Base-by-base conservation (phyloP, 2,113 vertebrate species). In the Amblyornis subalaris region DNA sequence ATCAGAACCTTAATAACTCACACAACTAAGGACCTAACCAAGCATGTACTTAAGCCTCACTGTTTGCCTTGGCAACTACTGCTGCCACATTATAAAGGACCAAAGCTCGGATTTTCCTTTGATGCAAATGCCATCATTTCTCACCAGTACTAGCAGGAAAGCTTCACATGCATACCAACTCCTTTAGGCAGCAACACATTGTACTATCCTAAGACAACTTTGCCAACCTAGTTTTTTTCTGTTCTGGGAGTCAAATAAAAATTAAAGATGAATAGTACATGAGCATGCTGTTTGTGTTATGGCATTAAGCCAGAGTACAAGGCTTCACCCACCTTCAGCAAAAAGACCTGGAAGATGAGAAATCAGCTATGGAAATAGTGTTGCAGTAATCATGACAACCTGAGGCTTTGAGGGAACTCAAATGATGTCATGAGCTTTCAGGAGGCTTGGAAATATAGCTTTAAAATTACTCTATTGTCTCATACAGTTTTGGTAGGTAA, bases 41-140 rank as follows among this genome's bases (percentile, higher is more conserved):
- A 73, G 67, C 64, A 80, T 24, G 36, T 40, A 76, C 48, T 45
- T 83, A 47, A 57, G 64, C 76, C 54, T 85, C 48, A 28, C 38
- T 75, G 40, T 89, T 91, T 82, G 81, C 88, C 88, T 95, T 91
- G 85, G 85, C 78, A 94, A 67, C 28, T 61, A 53, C 35, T 69
- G 61, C 60, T 64, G 73, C 66, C 48, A 15, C 35, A 20, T 44
- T 51, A 74, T 15, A 78, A 73, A 89, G n/a, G 10, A 90, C 65
- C 57, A 93, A 93, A 92, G 75, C 60, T 90, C 75, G 22, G 3
- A 5, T 31, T 65, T 85, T 72, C 45, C 85, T 96, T 93, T 93
- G 65, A 94, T 77, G 73, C n/a, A 40, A 86, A 60, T 20, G 48
- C 73, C 73, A 48, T 64, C 55, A 14, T 61, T 70, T 84, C 58